These are phyloP conservation scores for Alviniconcha marisindica DNA, from an alignment of 1,140 invertebrate species.

Conservation along the genomic window DNA sequence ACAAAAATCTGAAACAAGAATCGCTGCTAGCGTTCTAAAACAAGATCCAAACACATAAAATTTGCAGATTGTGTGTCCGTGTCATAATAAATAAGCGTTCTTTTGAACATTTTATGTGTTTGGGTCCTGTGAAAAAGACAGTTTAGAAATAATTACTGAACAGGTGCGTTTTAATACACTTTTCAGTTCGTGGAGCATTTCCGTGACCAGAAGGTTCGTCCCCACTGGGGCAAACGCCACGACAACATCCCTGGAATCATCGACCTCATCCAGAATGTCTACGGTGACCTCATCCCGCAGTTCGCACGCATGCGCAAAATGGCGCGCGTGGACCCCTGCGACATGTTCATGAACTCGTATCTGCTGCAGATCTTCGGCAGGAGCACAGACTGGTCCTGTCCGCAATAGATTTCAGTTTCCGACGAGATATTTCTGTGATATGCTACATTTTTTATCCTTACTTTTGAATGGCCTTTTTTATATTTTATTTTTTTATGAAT, in stretches of 20 bases:
- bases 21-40: too few species aligned
- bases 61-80: too few species aligned
- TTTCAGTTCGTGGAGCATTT: slow-evolving; percentile 51
- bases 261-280: slow-evolving; percentile 43
- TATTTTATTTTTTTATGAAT: not conserved
- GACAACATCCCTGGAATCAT: slow-evolving; percentile 53
- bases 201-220: slow-evolving; percentile 43
- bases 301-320: slow-evolving; percentile 38
- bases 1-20: too few species aligned
- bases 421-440: not conserved
- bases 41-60: too few species aligned
- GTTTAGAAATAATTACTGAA: too few species aligned
- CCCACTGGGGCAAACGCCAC: slow-evolving; percentile 54
- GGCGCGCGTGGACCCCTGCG: slow-evolving; percentile 47
- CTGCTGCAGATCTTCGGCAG: slow-evolving; percentile 48
- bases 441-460: not conserved
- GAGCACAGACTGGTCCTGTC: slow-evolving; percentile 32
- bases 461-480: not conserved
- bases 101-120: too few species aligned
- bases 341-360: slow-evolving; percentile 56
- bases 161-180: too few species aligned
- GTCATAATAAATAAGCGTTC: too few species aligned
- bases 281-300: slow-evolving; percentile 39
- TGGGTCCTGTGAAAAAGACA: too few species aligned
- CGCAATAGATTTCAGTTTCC: not conserved